phyloP scores from a whole-genome alignment of 92 coral and sea anemone genomes.

The Pocillopora grandis region DNA sequence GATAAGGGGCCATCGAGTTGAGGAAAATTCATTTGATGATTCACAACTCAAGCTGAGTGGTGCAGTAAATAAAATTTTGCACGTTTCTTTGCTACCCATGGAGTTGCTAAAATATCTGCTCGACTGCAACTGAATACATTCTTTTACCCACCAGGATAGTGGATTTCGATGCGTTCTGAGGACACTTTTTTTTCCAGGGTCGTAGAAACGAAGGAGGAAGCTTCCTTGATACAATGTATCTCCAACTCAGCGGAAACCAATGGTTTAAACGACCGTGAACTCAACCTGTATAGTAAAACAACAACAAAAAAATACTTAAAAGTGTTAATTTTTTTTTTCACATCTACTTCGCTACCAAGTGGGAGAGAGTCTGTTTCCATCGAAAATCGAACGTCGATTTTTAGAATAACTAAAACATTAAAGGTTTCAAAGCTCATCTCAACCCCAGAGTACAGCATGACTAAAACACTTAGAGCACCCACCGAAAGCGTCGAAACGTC shows the following conservation, averaged over 20 bases:
- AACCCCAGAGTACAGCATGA: not conserved
- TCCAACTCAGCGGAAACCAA: constrained; percentile 50
- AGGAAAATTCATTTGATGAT: no score
- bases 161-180: not conserved
- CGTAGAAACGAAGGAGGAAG: constrained; percentile 9
- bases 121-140: no score
- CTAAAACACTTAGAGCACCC: not conserved
- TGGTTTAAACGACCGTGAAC: constrained; percentile 2
- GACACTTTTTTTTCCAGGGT: not conserved
- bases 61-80: no score
- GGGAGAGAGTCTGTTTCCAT: no score
- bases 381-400: no score
- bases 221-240: constrained; percentile 51
- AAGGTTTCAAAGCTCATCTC: not conserved
- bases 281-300: not conserved
- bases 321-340: not conserved
- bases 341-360: no score
- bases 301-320: not conserved
- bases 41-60: no score
- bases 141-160: constrained; percentile 46
- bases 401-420: not conserved
- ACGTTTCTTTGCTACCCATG: no score
- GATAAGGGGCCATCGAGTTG: no score
- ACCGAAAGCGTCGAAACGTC: constrained; percentile 45
- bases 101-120: no score